Evolutionary conservation across 2,113 vertebrate species (phyloP), one percentile per base, ranked within the genome.

Genomic region (Caranx melampygus): DNA sequence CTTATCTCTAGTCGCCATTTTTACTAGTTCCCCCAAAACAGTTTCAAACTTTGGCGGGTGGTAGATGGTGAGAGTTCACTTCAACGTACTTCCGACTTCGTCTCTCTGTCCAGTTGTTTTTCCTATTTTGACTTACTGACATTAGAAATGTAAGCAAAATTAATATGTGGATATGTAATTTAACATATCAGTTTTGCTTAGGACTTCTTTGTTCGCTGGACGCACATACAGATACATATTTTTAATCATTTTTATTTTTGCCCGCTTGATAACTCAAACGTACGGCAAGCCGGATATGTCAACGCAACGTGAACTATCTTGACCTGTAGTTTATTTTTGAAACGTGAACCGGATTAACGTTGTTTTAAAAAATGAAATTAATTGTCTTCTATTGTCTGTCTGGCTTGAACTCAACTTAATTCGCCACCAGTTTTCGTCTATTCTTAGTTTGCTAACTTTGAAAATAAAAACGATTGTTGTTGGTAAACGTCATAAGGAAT

Each of bases 1-100:
- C 5, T 66, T 85, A 20, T 35, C 33, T 2, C 51, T 54, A 0
- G 72, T 8, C 40, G 91, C 89, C 92, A 93, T 93, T 35, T 31
- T 8, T 34, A 8, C 40, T 16, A 5, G 18, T 0, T 47, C 26
- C 35, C 7, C 35, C 3, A 61, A 60, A 65, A n/a, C 47, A 0
- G 10, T 69, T 87, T 88, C 18, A 44, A 91, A 89, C 18, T 77
- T 64, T 34, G 45, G 84, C 87, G 89, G 75, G 58, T 52, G 6
- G 42, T 34, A 34, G 35, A 42, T 8, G 40, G 33, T 12, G 64
- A 52, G 9, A 86, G 75, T 31, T 1, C 0, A 1, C 0, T 1
- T 0, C 0, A 3, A 0, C 5, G 3, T 35, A 82, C 64, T 90
- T 91, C 89, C 88, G 67, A 1, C 14, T 84, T 89, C 55, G 83